Conservation (phyloP, 2,797 vertebrate species). For the Lagorchestes hirsutus region DNA sequence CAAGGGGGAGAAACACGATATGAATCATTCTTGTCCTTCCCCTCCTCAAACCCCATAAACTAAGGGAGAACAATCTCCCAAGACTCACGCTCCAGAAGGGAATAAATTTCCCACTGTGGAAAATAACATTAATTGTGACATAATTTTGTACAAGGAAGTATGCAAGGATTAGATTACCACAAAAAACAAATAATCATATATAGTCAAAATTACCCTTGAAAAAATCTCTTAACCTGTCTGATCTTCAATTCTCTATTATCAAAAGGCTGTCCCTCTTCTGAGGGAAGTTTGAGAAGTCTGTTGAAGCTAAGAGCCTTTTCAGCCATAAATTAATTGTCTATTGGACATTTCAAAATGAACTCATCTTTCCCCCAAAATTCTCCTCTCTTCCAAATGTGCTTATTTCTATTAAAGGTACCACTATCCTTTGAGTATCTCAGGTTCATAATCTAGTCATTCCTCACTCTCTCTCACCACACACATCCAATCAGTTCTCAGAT, state of each 20-base stretch:
- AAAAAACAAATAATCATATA: not conserved
- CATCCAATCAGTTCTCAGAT: not conserved
- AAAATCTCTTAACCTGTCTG: not conserved
- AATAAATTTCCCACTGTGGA: not conserved
- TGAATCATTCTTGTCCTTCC: not conserved
- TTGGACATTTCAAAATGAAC: not conserved
- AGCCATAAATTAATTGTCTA: not conserved
- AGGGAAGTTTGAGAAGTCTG: not conserved
- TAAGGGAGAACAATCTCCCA: not conserved
- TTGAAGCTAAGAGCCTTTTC: not conserved
- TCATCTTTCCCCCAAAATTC: not conserved
- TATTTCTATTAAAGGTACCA: not conserved
- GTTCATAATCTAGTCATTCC: not conserved
- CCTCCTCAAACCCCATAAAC: not conserved
- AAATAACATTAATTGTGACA: not conserved
- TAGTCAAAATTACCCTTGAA: not conserved
- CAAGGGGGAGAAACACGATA: not conserved
- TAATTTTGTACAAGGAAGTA: not conserved
- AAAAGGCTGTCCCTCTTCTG: not conserved
- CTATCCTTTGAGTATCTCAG: not conserved
- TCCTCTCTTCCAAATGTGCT: not conserved
- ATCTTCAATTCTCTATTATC: not conserved
- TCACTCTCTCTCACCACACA: not conserved
- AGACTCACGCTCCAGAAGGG: not conserved
- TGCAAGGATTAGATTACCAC: not conserved